A percentile compares a stretch with the other conserved stretches of the same genome.
Evolutionary conservation across 2,113 vertebrate genomes (phyloP).

Genomic region (Smithornis capensis): DNA sequence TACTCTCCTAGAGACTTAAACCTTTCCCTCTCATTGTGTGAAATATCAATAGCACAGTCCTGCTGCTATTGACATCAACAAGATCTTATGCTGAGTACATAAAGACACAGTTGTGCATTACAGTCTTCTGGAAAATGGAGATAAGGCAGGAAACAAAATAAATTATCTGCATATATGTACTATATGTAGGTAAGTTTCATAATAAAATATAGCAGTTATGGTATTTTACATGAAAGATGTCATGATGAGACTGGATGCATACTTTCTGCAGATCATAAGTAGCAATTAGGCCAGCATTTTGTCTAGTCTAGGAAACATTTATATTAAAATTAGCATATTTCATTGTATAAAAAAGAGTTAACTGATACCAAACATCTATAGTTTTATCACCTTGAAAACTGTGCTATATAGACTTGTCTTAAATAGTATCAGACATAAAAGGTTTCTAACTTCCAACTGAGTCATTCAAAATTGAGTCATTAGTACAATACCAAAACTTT

Average conservation of each 20-base stretch:
- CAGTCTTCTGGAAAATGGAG: slow-evolving; percentile 13
- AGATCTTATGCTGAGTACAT: neutral
- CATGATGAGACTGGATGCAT: neutral
- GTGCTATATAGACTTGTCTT: neutral
- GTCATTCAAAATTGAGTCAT: neutral
- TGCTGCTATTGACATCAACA: neutral
- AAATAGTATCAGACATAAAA: neutral
- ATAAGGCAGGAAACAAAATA: slow-evolving; percentile 26
- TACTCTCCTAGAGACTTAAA: neutral
- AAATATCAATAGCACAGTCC: neutral
- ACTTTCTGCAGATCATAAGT: neutral
- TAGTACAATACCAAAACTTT: neutral
- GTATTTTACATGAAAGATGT: neutral
- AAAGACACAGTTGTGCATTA: neutral
- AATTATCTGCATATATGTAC: neutral
- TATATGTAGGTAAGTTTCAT: neutral
- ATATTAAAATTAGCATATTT: neutral
- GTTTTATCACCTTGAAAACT: neutral
- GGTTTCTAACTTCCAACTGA: neutral
- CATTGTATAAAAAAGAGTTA: neutral
- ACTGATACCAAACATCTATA: neutral
- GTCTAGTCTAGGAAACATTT: neutral
- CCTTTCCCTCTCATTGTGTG: neutral
- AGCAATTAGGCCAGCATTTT: neutral
- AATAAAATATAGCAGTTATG: neutral